phyloP scores from a whole-genome alignment of 2,888 invertebrate species.

The Margaritifera margaritifera region DNA sequence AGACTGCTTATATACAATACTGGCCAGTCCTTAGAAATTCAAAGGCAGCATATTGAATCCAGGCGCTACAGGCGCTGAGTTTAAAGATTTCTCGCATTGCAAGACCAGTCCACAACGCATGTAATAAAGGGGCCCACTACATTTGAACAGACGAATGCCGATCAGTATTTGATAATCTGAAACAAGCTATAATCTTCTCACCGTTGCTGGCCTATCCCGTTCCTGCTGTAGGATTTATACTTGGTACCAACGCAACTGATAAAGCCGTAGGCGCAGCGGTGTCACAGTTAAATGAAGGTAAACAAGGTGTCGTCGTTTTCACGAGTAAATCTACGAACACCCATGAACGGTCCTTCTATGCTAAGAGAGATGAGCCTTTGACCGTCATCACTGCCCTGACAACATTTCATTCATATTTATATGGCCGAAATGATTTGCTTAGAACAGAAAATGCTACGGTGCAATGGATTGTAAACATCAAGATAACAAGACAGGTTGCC shows the following conservation, averaged over 20 bases:
- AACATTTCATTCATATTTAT: constrained; percentile 25
- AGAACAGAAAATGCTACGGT: constrained; percentile 31
- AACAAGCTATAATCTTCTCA: constrained; percentile 1
- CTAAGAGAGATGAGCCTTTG: constrained; percentile 14
- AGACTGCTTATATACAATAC: constrained; percentile 7
- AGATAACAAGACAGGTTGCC: constrained; percentile 23
- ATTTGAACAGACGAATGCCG: constrained; percentile 20
- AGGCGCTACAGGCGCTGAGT: constrained; percentile 23
- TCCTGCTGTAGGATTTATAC: background rate
- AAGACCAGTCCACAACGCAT: constrained; percentile 16
- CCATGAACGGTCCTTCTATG: constrained; percentile 14
- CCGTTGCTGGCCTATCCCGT: constrained; percentile 13
- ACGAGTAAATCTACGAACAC: constrained; percentile 7
- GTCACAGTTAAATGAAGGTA: constrained; percentile 13
- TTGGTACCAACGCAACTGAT: constrained; percentile 9
- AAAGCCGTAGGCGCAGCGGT: constrained; percentile 6
- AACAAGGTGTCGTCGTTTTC: constrained; percentile 12
- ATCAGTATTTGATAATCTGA: constrained; percentile 12
- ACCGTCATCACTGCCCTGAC: constrained; percentile 14
- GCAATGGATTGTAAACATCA: constrained; percentile 24
- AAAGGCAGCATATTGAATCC: constrained; percentile 17
- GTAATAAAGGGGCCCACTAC: constrained; percentile 12
- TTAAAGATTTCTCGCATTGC: constrained; percentile 16
- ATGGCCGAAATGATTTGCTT: constrained; percentile 17
- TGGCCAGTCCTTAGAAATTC: constrained; percentile 17